Percentiles rank a stretch among this genome's conserved stretches.
Conservation (phyloP, 2,797 vertebrate species). For the Danio albolineatus region DNA sequence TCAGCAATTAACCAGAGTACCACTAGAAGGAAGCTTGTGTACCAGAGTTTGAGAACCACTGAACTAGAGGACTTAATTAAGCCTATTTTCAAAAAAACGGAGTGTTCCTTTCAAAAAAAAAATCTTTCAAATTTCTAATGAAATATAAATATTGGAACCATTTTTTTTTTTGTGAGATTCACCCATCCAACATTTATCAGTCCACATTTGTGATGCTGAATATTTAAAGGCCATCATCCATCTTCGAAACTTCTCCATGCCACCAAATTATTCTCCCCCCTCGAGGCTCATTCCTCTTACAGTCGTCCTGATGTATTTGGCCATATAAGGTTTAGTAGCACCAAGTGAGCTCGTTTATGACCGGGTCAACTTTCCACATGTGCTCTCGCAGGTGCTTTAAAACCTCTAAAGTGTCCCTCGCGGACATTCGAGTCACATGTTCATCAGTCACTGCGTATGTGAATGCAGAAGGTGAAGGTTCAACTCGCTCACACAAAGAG, state of each 20-base stretch:
- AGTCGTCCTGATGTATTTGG: constrained; percentile 15
- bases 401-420: constrained; percentile 42
- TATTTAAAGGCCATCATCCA: constrained; percentile 11
- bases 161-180: not conserved
- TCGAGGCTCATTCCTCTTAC: constrained; percentile 1
- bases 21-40: too few relatives aligned
- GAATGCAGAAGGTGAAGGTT: constrained; percentile 1
- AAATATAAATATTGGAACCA: not conserved
- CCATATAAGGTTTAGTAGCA: constrained; percentile 32
- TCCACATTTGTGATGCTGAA: constrained; percentile 1
- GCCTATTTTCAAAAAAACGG: too few relatives aligned
- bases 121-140: not conserved
- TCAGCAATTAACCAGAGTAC: too few relatives aligned
- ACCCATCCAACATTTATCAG: not conserved
- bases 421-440: constrained; percentile 23
- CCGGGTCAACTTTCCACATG: constrained; percentile 41
- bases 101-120: too few relatives aligned
- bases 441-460: constrained; percentile 37
- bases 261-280: constrained; percentile 19
- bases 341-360: constrained; percentile 40
- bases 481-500: constrained; percentile 14
- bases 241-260: constrained; percentile 11
- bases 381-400: constrained; percentile 33
- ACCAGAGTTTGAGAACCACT: too few relatives aligned
- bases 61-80: too few relatives aligned